phyloP scores from a whole-genome alignment of 37 sponge, comb jelly and placozoan genomes.

The Chondrilla cf. caribensis region DNA sequence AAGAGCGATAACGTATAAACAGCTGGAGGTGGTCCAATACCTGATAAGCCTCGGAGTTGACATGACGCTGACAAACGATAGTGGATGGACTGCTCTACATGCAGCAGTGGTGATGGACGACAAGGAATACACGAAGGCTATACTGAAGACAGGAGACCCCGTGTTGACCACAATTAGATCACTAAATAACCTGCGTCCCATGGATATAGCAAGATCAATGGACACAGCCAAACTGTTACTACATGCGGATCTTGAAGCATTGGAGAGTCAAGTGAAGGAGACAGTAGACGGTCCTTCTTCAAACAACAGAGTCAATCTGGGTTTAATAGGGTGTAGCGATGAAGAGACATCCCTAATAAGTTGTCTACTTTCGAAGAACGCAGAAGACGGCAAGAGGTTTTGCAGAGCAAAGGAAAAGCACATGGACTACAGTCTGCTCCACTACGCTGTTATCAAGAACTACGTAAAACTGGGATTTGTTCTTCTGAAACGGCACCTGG shows the following conservation, averaged over 20 bases:
- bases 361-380: background rate
- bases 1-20: conserved; percentile 52
- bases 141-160: conserved; percentile 16
- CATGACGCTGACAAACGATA: conserved; percentile 30
- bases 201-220: conserved; percentile 55
- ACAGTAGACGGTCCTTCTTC: background rate
- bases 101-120: conserved; percentile 69
- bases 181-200: conserved; percentile 53
- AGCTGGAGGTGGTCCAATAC: conserved; percentile 37
- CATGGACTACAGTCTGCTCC: conserved; percentile 32
- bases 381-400: background rate
- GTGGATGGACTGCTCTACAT: conserved; percentile 70
- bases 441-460: conserved; percentile 65
- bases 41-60: conserved; percentile 59
- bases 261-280: background rate
- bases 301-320: background rate
- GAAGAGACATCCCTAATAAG: background rate
- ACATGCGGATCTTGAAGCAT: conserved; percentile 38
- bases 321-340: background rate
- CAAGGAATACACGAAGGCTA: conserved; percentile 43
- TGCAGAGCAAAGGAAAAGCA: background rate
- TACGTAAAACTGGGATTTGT: conserved; percentile 42
- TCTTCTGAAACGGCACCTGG: conserved; percentile 23
- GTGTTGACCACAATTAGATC: conserved; percentile 28
- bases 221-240: conserved; percentile 62